A percentile compares a stretch with the other conserved stretches of the same genome.
Conservation (phyloP, 2,113 vertebrate species). For the Rissa tridactyla region DNA sequence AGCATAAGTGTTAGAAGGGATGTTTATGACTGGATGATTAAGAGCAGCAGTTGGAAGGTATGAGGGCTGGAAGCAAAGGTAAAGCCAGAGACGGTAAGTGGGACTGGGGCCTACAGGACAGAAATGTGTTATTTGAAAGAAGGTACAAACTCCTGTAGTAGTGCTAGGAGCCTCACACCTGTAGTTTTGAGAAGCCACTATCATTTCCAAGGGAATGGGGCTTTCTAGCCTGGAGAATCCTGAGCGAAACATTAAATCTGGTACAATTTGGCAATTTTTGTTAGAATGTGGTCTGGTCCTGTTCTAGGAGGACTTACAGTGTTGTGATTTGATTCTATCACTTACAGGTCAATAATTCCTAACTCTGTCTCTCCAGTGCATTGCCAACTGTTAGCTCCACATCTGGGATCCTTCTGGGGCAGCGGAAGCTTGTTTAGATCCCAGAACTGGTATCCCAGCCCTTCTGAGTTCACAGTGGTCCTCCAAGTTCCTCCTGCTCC, state of each 20-base stretch:
- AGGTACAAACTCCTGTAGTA: not conserved
- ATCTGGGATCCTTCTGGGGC: not conserved
- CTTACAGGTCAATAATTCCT: not conserved
- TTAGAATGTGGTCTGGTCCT: not conserved
- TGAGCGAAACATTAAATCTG: not conserved
- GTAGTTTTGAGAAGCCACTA: not conserved
- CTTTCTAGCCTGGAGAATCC: not conserved
- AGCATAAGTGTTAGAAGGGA: not conserved
- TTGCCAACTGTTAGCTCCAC: not conserved
- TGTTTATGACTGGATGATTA: not conserved
- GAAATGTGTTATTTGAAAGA: not conserved
- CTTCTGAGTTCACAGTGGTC: not conserved
- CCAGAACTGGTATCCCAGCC: not conserved
- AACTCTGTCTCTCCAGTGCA: not conserved
- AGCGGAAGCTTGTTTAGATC: not conserved
- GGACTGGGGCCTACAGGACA: not conserved
- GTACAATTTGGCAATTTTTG: not conserved
- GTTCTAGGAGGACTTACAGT: not conserved
- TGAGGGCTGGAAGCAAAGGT: not conserved
- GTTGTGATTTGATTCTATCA: not conserved
- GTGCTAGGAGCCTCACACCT: not conserved
- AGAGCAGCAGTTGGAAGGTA: not conserved
- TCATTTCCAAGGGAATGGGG: not conserved
- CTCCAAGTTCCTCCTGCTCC: not conserved
- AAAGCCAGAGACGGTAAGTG: not conserved